Conservation (phyloP, 2,113 vertebrate genomes). For the Melanostigma gelatinosum region DNA sequence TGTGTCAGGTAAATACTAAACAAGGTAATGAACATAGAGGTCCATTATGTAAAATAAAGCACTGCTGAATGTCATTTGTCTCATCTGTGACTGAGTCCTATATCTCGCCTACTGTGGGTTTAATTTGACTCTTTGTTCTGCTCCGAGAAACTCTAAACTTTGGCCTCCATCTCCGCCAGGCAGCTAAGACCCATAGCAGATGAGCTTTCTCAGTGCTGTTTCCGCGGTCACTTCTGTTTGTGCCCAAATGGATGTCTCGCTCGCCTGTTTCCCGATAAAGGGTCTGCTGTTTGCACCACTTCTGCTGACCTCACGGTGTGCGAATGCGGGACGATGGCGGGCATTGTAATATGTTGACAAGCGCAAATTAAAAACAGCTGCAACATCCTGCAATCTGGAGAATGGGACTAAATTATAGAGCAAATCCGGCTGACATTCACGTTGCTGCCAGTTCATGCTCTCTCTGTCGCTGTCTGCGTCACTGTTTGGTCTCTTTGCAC, state of each 20-base stretch:
- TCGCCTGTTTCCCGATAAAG: conserved; percentile 24
- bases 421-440: conserved; percentile 37
- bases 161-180: conserved; percentile 16
- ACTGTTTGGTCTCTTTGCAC: not conserved
- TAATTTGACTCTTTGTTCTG: conserved; percentile 18
- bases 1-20: not conserved
- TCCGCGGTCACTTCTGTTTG: conserved; percentile 31
- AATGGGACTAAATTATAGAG: conserved; percentile 47
- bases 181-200: conserved; percentile 12
- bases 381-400: conserved; percentile 29
- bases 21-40: not conserved
- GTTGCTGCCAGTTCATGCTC: conserved; percentile 5
- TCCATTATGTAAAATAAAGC: conserved; percentile 4
- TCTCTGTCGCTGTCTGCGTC: not conserved
- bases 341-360: conserved; percentile 36
- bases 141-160: conserved; percentile 29
- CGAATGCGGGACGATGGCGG: conserved; percentile 2
- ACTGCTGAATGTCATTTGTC: not conserved
- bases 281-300: not conserved
- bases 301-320: not conserved
- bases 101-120: conserved; percentile 6
- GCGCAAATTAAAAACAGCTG: conserved; percentile 43
- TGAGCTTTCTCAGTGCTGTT: conserved; percentile 12
- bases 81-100: not conserved
- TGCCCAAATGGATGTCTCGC: conserved; percentile 8